Base-by-base conservation (phyloP, 2,113 vertebrate species). In the Phalacrocorax brasilianus region DNA sequence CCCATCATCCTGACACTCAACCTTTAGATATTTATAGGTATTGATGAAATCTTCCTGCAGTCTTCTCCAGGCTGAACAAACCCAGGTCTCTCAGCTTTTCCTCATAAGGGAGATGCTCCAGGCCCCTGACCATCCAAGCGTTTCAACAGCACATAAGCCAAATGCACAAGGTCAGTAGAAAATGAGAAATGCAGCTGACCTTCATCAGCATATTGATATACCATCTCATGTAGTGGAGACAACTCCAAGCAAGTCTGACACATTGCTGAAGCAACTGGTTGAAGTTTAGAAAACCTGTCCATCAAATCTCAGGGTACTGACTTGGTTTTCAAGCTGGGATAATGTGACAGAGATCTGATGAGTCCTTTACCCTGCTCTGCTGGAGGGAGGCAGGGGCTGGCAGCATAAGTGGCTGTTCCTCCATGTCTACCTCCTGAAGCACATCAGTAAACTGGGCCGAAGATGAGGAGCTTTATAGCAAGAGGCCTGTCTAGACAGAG, bases 131-230 rank as follows among this genome's bases (percentile, higher is more conserved):
- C 63, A 93, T 89, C 45, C 56, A 72, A 78, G 8, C 23, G 65
- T 84, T 93, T 93, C 86, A 91, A 72, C 50, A 90, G 33, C 65
- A 82, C 52, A 63, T 79, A 91, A 81, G 73, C n/a, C 62, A 85
- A 84, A 83, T 24, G 11, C 42, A 72, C 21, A 82, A 17, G 14
- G 12, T 22, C 49, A 65, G 47, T n/a, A 88, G 78, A 56, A 75
- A 89, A 92, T 21, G 42, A 67, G 63, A 89, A 96, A 80, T 63
- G 26, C 47, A 91, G 49, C 35, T 74, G 71, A 84, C 26, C 24
- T 72, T 55, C 68, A 58, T 38, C 63, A 44, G 19, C 32, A 6
- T 82, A 59, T 65, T 42, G 50, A 61, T 62, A 42, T 10, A 55
- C 30, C 7, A 40, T 65, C 38, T 82, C 47, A 44, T 49, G 33